phyloP scores from a whole-genome alignment of 2,113 vertebrate genomes.

The Xenotilapia caudafasciata region DNA sequence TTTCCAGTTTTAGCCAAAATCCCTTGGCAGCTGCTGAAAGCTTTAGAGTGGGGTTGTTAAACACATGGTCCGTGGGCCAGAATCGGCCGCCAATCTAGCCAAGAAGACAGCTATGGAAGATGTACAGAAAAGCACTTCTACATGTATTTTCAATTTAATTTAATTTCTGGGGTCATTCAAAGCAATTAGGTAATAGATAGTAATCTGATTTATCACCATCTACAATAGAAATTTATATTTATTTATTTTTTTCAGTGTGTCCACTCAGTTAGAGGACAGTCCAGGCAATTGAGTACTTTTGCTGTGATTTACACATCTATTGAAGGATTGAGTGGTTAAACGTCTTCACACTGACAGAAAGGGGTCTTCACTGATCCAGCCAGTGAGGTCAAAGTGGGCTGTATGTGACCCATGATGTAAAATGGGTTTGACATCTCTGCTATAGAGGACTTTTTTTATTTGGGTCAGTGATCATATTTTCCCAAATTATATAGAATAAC shows the following conservation, averaged over 20 bases:
- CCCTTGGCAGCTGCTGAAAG: not conserved
- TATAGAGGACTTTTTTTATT: not conserved
- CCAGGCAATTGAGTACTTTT: fast-evolving
- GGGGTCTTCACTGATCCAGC: not conserved
- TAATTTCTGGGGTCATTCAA: not conserved
- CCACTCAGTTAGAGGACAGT: not conserved
- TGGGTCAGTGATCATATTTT: not conserved
- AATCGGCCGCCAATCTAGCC: not conserved
- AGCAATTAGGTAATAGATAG: fast-evolving
- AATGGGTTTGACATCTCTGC: not conserved
- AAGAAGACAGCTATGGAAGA: not conserved
- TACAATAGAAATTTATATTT: fast-evolving
- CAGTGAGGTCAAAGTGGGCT: not conserved
- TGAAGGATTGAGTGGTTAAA: not conserved
- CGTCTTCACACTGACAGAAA: not conserved
- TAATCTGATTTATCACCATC: not conserved
- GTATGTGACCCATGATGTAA: not conserved
- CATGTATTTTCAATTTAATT: fast-evolving
- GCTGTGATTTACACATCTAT: not conserved
- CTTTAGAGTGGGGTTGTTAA: not conserved
- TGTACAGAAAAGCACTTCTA: not conserved
- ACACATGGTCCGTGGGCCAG: fast-evolving
- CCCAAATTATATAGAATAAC: not conserved
- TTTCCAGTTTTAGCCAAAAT: not conserved
- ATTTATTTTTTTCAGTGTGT: not conserved